Evolutionary conservation across 2,113 vertebrate species (phyloP).

Genomic region (Coptodon rendalli): DNA sequence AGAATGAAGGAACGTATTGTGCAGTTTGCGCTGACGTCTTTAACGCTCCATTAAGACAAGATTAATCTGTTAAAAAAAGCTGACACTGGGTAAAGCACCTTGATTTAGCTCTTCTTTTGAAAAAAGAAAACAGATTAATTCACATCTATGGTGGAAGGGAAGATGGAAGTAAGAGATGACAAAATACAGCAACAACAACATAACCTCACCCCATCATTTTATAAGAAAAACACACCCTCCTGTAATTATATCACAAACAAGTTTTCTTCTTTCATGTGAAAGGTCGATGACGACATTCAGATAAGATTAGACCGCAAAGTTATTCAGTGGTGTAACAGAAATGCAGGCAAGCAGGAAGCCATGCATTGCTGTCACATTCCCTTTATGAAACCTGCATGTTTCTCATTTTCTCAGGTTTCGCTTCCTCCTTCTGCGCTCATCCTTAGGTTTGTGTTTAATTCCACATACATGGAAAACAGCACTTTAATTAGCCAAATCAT

Average conservation of each 20-base stretch:
- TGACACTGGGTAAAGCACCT: background rate
- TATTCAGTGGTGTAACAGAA: background rate
- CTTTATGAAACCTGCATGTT: background rate
- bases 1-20: background rate
- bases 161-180: background rate
- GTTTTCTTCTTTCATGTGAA: slow-evolving; percentile 12
- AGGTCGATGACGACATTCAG: background rate
- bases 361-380: background rate
- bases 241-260: background rate
- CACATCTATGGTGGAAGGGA: background rate
- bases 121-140: background rate
- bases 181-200: background rate
- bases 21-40: background rate
- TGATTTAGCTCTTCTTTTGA: background rate
- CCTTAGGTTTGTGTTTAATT: background rate
- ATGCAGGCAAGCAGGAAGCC: background rate
- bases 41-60: background rate
- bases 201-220: background rate
- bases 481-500: background rate
- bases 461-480: background rate
- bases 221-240: background rate
- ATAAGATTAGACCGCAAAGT: background rate
- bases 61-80: background rate
- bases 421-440: background rate
- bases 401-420: background rate